Conservation (phyloP, 2,797 vertebrate species). For the Enteromius paludinosus region DNA sequence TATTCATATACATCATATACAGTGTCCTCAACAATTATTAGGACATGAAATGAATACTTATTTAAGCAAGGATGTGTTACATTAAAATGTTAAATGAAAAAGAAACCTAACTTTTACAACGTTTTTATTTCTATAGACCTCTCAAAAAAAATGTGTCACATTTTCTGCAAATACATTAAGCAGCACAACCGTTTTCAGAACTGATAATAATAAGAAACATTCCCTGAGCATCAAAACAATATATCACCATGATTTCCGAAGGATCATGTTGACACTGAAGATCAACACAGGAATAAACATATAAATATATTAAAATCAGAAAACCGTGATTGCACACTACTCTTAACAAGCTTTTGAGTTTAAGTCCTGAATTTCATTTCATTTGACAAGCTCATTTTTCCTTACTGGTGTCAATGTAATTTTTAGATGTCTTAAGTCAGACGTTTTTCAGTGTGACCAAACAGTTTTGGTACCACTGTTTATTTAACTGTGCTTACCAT, state of each 20-base stretch:
- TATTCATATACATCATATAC: background rate
- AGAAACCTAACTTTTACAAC: background rate
- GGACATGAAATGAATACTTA: background rate
- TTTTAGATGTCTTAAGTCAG: background rate
- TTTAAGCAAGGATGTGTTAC: background rate
- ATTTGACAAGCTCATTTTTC: constrained; percentile 18
- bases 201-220: background rate
- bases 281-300: background rate
- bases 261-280: background rate
- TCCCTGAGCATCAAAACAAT: background rate
- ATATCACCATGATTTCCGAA: background rate
- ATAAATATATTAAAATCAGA: background rate
- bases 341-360: background rate
- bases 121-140: background rate
- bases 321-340: background rate
- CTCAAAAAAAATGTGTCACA: background rate
- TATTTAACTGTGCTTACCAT: constrained; percentile 85
- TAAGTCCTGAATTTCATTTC: background rate
- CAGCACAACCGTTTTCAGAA: background rate
- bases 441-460: background rate
- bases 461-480: background rate
- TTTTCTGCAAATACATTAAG: background rate
- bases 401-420: background rate
- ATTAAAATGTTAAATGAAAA: background rate
- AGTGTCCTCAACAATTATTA: background rate